These are phyloP conservation scores for Anhinga rufa DNA, from an alignment of 2,113 vertebrate species.

Conservation along the genomic window DNA sequence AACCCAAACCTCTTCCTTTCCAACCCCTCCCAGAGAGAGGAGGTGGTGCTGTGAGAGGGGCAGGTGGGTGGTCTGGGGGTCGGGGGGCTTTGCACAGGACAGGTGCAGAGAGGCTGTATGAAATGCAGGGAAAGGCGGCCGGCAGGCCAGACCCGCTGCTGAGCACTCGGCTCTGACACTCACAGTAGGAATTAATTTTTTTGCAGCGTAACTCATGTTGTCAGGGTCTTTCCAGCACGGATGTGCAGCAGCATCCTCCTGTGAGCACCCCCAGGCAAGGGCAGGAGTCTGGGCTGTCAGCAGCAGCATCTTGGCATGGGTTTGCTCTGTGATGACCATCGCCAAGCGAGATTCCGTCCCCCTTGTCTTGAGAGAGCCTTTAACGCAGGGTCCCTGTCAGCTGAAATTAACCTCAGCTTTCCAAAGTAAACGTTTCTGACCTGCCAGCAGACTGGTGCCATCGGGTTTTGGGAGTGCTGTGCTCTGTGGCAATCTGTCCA, in stretches of 20 bases:
- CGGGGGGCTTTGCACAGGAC: not conserved
- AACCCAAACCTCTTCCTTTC: no score
- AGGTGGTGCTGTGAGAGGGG: not conserved
- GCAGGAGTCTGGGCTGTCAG: not conserved
- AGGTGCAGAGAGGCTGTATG: rapidly evolving
- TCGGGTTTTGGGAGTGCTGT: not conserved
- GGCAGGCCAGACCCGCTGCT: not conserved
- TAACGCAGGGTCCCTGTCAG: not conserved
- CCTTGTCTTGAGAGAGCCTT: not conserved
- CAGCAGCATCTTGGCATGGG: not conserved
- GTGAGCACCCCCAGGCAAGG: rapidly evolving
- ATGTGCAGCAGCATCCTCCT: not conserved
- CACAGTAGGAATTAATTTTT: not conserved
- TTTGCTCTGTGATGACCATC: not conserved
- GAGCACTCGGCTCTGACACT: not conserved
- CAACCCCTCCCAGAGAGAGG: not conserved
- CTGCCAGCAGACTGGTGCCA: rapidly evolving
- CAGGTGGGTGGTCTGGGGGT: not conserved
- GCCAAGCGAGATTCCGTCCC: not conserved
- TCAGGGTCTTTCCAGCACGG: not conserved
- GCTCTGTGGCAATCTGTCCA: not conserved
- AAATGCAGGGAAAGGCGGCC: not conserved
- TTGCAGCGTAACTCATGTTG: not conserved
- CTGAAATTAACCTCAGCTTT: not conserved
- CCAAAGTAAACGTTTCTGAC: not conserved